A percentile compares a stretch with the other conserved stretches of the same genome.
phyloP scores from a whole-genome alignment of 2,113 vertebrate species.

The Ictalurus punctatus region DNA sequence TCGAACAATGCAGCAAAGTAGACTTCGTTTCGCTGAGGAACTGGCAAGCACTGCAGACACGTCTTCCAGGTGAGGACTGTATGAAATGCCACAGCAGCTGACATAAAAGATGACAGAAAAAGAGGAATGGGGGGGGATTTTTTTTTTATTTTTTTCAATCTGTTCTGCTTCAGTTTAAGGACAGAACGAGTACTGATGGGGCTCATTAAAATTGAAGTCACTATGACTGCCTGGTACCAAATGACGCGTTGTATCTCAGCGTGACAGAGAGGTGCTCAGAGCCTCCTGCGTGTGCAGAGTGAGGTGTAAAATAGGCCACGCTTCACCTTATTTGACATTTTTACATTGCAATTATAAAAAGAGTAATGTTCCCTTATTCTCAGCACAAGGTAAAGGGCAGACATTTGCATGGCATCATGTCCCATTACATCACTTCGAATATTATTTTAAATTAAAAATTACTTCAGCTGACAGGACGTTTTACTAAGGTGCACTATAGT shows the following conservation, averaged over 20 bases:
- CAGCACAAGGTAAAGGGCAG: constrained; percentile 18
- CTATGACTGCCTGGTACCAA: constrained; percentile 7
- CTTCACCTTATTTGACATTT: constrained; percentile 33
- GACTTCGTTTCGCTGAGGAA: neutral
- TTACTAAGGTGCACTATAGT: neutral
- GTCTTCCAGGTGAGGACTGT: constrained; percentile 25
- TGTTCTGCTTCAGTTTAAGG: constrained; percentile 20
- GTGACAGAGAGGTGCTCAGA: constrained; percentile 17
- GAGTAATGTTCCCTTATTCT: constrained; percentile 2
- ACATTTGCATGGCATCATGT: constrained; percentile 18
- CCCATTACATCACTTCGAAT: neutral
- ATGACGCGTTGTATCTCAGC: constrained; percentile 15
- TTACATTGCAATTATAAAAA: constrained; percentile 26
- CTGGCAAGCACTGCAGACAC: neutral
- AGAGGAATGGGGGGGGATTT: neutral
- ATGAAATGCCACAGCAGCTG: constrained; percentile 19
- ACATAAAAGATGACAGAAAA: constrained; percentile 25
- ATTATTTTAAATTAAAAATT: constrained; percentile 24
- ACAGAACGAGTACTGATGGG: constrained; percentile 22
- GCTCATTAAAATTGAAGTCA: constrained; percentile 47
- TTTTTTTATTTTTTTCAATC: neutral
- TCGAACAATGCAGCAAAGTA: neutral
- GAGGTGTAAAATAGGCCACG: constrained; percentile 8
- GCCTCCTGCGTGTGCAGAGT: neutral
- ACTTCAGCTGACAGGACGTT: neutral